Conservation (phyloP, 1,140 invertebrate genomes). For the Scaptomyza hsui region DNA sequence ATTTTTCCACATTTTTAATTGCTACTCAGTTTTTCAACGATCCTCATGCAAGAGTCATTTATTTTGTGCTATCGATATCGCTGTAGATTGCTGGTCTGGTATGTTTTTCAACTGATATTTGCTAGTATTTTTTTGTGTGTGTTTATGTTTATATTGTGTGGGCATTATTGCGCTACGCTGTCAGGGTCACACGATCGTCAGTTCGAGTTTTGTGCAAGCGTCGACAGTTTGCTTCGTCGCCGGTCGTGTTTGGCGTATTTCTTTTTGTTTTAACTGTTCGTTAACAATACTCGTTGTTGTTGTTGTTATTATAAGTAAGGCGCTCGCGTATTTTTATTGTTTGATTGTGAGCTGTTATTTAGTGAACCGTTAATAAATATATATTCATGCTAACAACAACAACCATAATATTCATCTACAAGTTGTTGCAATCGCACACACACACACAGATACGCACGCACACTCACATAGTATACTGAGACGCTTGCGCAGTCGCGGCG, state of each 20-base stretch:
- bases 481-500: slow-evolving; percentile 13
- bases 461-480: not conserved
- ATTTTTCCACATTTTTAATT: no score
- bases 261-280: not conserved
- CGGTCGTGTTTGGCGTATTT: slow-evolving; percentile 8
- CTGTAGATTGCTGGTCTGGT: not conserved
- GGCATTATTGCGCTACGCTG: not conserved
- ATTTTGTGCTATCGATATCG: not conserved
- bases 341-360: not conserved
- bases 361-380: slow-evolving; percentile 2
- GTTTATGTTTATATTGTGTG: not conserved
- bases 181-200: slow-evolving; percentile 34
- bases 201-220: slow-evolving; percentile 23
- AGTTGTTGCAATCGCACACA: slow-evolving; percentile 9
- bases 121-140: slow-evolving; percentile 5
- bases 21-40: no score
- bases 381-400: not conserved
- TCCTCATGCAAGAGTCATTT: no score
- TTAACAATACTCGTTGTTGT: not conserved
- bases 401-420: not conserved
- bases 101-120: slow-evolving; percentile 11
- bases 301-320: not conserved
- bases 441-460: slow-evolving; percentile 5
- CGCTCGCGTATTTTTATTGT: not conserved
- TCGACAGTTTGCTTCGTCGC: not conserved